A percentile compares a stretch with the other conserved stretches of the same genome.
Conservation (phyloP, 2,888 invertebrate genomes). For the Malthinus flaveolus region DNA sequence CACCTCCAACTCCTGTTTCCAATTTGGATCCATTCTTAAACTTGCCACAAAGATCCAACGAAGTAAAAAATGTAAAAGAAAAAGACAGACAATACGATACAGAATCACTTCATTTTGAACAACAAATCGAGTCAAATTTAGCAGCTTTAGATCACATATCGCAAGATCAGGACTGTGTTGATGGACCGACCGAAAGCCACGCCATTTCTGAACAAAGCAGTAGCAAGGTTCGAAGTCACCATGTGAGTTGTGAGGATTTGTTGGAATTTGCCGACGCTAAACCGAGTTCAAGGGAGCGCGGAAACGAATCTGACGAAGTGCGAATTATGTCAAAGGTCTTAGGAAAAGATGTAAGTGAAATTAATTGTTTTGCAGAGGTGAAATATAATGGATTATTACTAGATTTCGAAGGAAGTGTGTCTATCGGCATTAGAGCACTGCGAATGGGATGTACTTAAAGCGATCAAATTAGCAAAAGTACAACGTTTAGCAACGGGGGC, state of each 20-base stretch:
- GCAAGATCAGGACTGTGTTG: slow-evolving; percentile 40
- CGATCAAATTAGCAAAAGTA: slow-evolving; percentile 79
- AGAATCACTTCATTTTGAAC: slow-evolving; percentile 60
- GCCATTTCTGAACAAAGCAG: slow-evolving; percentile 16
- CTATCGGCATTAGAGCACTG: slow-evolving; percentile 79
- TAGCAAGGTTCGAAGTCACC: slow-evolving; percentile 60
- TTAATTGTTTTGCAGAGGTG: not conserved
- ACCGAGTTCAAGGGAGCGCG: slow-evolving; percentile 79
- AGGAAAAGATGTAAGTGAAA: slow-evolving; percentile 65
- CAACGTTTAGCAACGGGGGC: slow-evolving; percentile 55
- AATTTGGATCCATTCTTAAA: slow-evolving; percentile 37
- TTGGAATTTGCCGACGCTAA: slow-evolving; percentile 85
- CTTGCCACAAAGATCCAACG: slow-evolving; percentile 6
- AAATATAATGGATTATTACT: slow-evolving; percentile 31
- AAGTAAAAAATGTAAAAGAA: slow-evolving; percentile 22
- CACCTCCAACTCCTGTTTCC: slow-evolving; percentile 27
- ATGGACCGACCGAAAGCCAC: slow-evolving; percentile 42
- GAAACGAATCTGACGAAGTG: slow-evolving; percentile 89
- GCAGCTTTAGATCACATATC: slow-evolving; percentile 63
- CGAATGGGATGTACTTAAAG: slow-evolving; percentile 87
- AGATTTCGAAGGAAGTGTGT: slow-evolving; percentile 77
- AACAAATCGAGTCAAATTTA: slow-evolving; percentile 64
- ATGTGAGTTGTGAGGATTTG: slow-evolving; percentile 89
- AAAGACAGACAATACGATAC: slow-evolving; percentile 47
- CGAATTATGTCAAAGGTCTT: slow-evolving; percentile 89